A percentile compares a stretch with the other conserved stretches of the same genome.
phyloP scores from a whole-genome alignment of 2,888 invertebrate species.

The Yponomeuta sedellus region DNA sequence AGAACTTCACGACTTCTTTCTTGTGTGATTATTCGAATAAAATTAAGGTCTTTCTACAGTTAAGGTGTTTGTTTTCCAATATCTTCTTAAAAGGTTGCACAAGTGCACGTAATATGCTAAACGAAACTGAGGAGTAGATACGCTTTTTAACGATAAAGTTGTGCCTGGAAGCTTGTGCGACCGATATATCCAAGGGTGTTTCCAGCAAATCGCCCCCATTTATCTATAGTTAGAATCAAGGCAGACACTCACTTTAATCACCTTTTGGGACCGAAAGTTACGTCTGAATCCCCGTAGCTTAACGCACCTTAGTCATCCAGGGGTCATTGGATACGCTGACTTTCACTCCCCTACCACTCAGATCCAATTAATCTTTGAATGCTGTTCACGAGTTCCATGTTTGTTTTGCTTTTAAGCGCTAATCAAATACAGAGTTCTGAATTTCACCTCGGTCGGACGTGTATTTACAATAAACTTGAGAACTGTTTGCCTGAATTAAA shows the following conservation, averaged over 20 bases:
- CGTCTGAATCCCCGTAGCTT: slow-evolving; percentile 33
- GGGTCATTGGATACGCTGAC: slow-evolving; percentile 24
- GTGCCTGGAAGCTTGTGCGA: slow-evolving; percentile 15
- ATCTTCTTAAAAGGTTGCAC: no score
- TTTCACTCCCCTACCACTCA: slow-evolving; percentile 14
- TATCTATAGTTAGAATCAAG: slow-evolving; percentile 34
- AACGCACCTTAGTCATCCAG: slow-evolving; percentile 24
- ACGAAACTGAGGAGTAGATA: slow-evolving; percentile 8
- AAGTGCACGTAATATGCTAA: slow-evolving; percentile 13
- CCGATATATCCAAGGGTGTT: slow-evolving; percentile 28
- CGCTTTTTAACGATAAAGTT: no score
- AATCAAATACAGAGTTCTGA: not conserved
- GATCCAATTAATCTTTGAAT: slow-evolving; percentile 5
- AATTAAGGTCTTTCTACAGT: no score
- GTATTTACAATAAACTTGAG: slow-evolving; percentile 6
- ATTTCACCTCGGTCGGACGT: not conserved
- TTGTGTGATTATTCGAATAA: no score
- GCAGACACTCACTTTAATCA: slow-evolving; percentile 39
- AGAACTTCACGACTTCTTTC: no score
- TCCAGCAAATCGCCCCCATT: slow-evolving; percentile 30
- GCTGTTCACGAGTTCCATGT: not conserved
- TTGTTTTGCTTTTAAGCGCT: not conserved
- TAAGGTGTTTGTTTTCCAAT: no score
- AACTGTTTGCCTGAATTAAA: not conserved
- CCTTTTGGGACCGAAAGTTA: slow-evolving; percentile 30